Conservation (phyloP, 2,113 vertebrate genomes). For the Ivindomyrus marchei region DNA sequence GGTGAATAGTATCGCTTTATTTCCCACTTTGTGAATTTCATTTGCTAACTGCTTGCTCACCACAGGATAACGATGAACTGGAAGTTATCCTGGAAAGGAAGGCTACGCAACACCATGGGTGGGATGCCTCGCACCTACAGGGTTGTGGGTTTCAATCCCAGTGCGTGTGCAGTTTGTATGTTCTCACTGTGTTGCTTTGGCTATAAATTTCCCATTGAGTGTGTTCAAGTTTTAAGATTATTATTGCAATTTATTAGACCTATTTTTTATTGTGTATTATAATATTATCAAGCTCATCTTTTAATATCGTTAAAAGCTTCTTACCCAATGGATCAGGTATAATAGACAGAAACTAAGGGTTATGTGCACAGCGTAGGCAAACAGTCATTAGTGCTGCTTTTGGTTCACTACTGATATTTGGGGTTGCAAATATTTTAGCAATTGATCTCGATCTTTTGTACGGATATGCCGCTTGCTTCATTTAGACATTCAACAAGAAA, state of each 20-base stretch:
- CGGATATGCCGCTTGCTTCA: background rate
- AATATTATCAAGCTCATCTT: background rate
- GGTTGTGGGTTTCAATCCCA: background rate
- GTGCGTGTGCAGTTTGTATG: background rate
- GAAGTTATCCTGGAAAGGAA: background rate
- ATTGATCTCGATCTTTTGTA: background rate
- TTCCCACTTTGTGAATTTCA: background rate
- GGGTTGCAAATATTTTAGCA: background rate
- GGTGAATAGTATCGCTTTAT: background rate
- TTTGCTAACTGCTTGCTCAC: background rate
- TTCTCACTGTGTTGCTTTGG: background rate
- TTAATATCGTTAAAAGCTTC: background rate
- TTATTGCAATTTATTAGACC: background rate
- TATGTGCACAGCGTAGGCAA: background rate
- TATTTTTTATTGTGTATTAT: background rate
- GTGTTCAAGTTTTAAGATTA: background rate
- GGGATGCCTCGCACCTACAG: background rate
- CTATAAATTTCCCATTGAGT: background rate
- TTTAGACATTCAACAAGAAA: background rate
- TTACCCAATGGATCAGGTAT: background rate
- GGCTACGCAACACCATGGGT: background rate
- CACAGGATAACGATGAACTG: too few relatives aligned
- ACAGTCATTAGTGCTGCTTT: background rate
- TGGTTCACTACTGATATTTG: background rate
- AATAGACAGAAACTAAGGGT: background rate